phyloP scores from a whole-genome alignment of 2,113 vertebrate genomes.

The Paramormyrops kingsleyae region DNA sequence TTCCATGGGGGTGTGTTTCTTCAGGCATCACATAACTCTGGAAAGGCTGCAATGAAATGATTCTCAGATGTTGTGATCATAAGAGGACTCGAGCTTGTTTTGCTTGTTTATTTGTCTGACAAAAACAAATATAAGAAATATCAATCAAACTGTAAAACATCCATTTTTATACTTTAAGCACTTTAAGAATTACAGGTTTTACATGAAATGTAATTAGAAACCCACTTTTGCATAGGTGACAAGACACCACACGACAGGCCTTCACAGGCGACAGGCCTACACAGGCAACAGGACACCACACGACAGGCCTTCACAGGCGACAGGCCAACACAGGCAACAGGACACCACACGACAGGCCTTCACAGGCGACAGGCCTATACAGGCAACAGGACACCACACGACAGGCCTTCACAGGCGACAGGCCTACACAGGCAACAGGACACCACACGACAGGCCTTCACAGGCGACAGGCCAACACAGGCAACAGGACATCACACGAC shows the following conservation, averaged over 20 bases:
- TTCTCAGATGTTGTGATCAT: neutral
- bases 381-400: neutral
- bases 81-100: neutral
- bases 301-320: neutral
- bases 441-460: too few relatives aligned
- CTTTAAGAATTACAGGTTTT: neutral
- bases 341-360: neutral
- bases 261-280: neutral
- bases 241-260: neutral
- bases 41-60: neutral
- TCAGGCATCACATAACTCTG: neutral
- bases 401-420: neutral
- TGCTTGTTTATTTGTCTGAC: neutral
- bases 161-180: neutral
- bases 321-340: neutral
- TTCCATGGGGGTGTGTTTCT: neutral
- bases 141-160: neutral
- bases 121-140: neutral
- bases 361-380: neutral
- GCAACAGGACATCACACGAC: too few relatives aligned
- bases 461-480: too few relatives aligned
- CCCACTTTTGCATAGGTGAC: neutral
- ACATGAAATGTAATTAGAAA: neutral
- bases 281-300: neutral
- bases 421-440: too few relatives aligned